A percentile compares a stretch with the other conserved stretches of the same genome.
Conservation (phyloP, 2,113 vertebrate species). For the Rhea pennata region DNA sequence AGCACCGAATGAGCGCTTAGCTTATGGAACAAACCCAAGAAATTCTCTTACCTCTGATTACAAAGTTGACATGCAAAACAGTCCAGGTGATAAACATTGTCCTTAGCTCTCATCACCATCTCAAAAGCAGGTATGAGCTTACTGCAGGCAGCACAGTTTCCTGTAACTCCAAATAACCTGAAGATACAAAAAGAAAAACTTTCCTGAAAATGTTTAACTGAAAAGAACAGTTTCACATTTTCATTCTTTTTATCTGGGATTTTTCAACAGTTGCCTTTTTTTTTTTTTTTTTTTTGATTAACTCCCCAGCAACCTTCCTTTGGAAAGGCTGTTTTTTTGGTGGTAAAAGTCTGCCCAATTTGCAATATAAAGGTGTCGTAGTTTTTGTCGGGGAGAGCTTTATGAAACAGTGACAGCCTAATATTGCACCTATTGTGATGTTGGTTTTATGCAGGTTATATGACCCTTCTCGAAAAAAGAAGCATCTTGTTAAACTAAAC, state of each 20-base stretch:
- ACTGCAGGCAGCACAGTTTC: constrained; percentile 97
- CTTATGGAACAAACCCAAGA: background rate
- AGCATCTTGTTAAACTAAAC: constrained; percentile 48
- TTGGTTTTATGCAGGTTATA: background rate
- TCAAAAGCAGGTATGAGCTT: constrained; percentile 99
- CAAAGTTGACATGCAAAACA: constrained; percentile 99
- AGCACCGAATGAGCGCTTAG: background rate
- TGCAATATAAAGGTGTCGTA: background rate
- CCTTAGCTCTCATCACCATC: constrained; percentile 99
- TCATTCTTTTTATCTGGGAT: too few relatives aligned
- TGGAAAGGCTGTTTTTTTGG: background rate
- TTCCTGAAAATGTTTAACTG: background rate
- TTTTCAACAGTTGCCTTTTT: background rate
- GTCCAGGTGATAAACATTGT: constrained; percentile 99
- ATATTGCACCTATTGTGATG: constrained; percentile 8
- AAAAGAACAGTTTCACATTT: background rate
- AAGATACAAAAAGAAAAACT: constrained; percentile 19
- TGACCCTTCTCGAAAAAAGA: constrained; percentile 67
- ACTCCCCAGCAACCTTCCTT: background rate
- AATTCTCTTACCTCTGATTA: constrained; percentile 92
- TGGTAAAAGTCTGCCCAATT: background rate
- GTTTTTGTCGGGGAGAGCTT: background rate
- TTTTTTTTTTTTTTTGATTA: background rate
- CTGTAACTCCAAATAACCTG: constrained; percentile 97
- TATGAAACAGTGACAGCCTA: background rate